Evolutionary conservation across 2,113 vertebrate genomes (phyloP), one percentile per base, ranked within the genome.

Genomic region (Connochaetes taurinus): DNA sequence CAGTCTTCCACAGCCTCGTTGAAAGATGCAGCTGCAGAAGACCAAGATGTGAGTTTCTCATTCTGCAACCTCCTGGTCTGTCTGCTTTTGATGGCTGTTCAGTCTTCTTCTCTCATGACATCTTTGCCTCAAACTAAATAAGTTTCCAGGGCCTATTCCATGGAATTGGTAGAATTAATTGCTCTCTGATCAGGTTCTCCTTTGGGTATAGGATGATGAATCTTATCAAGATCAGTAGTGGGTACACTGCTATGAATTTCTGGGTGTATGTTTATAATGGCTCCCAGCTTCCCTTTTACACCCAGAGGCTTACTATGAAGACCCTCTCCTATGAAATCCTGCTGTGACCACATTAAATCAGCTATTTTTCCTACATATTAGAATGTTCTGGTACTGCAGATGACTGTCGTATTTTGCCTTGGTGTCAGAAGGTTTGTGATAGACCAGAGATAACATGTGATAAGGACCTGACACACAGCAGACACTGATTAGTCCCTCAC

Each of bases 1-100:
- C 98, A 99, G 5, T 99, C 99, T 0, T 99, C 99, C 0, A 62
- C 98, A 40, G 98, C 98, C 1, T 99, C 99, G 0, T 83, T 99
- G 97, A 99, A 99, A 96, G 99, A 99, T 0, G 99, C 98, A 21
- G 27, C 71, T 4, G 74, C 94, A 11, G 99, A 99, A 53, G 96
- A 98, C 7, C 98, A 98, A 8, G 98, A 98, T 33, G 99, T 99
- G 98, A 99, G 99, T 99, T 50, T 6, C 13, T 27, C 74, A 0
- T 19, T 31, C 10, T 1, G 5, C 14, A 0, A 1, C 0, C 2
- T 7, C 4, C 55, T 58, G 55, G 64, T 21, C 45, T 47, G 2
- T 55, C 19, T 0, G 1, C 4, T n/a, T 7, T 8, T 13, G 1
- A 13, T 25, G 82, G 33, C 40, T 19, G 11, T 45, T 85, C 11